phyloP scores from a whole-genome alignment of 1,140 invertebrate species.

The Leptinotarsa defecta region DNA sequence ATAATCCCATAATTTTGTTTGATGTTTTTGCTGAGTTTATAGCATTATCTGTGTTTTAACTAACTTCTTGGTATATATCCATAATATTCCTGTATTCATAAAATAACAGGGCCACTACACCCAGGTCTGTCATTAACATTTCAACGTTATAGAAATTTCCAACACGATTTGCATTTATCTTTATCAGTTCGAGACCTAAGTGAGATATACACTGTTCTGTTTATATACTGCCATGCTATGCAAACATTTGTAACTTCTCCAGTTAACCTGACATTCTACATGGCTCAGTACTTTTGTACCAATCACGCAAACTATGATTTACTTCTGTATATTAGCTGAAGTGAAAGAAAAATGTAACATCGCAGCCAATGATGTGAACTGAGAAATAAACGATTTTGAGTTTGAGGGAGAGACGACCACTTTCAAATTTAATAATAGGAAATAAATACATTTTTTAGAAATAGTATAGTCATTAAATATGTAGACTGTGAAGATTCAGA shows the following conservation, averaged over 20 bases:
- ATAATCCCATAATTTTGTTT: too few relatives aligned
- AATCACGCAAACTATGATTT: slow-evolving; percentile 18
- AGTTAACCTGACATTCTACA: slow-evolving; percentile 19
- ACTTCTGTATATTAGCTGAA: not conserved
- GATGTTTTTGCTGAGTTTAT: too few relatives aligned
- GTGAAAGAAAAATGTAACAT: not conserved
- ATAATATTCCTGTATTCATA: too few relatives aligned
- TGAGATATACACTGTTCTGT: slow-evolving; percentile 20
- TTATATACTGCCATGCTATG: slow-evolving; percentile 19
- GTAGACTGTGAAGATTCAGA: too few relatives aligned
- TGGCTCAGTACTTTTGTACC: slow-evolving; percentile 17
- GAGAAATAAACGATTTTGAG: not conserved
- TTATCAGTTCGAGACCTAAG: slow-evolving; percentile 9
- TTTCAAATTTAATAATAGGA: too few relatives aligned
- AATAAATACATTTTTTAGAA: too few relatives aligned
- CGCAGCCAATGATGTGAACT: not conserved
- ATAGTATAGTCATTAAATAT: too few relatives aligned
- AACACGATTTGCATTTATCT: slow-evolving; percentile 13
- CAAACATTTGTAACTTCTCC: slow-evolving; percentile 16
- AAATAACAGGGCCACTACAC: too few relatives aligned
- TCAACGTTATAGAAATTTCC: not conserved
- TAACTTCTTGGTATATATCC: too few relatives aligned
- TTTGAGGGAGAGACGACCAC: too few relatives aligned
- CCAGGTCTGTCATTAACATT: not conserved
- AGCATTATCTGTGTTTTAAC: too few relatives aligned